Base-by-base conservation (phyloP, 2,888 invertebrate genomes). In the Agonopterix alstromeriana region DNA sequence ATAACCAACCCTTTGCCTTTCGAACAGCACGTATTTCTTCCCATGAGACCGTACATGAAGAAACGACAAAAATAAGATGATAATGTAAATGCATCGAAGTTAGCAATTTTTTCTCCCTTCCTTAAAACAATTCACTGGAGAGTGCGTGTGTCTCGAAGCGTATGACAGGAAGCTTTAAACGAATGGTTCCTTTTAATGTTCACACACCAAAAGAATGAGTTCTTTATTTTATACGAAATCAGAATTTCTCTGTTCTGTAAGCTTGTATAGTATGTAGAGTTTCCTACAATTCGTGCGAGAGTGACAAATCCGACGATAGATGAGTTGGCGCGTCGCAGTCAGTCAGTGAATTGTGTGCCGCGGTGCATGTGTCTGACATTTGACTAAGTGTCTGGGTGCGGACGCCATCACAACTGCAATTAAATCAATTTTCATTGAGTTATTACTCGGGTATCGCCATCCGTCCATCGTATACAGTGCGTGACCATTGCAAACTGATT, bases 301-400 rank as follows among this genome's bases (percentile, higher is more conserved):
- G 63, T 61, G 60, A 59, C 63, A 77, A 77, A 79, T 79, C 73
- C 72, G 63, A 61, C 68, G 64, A 79, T 77, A 67, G 66, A 80
- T 73, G 72, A 66, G 60, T 60, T 55, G 63, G 65, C 63, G 63
- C 57, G 59, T 61, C 54, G 55, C 56, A 55, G 53, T 55, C 61
- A 62, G 51, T 63, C 73, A 70, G 67, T 75, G 74, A 76, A 68
- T 73, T 65, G 72, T 71, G 73, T 65, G 61, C 60, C 60, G 64
- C 63, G 62, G 72, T 76, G 71, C 65, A 61, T 77, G 74, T 70
- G 66, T 58, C 65, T 71, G 80, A 76, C 80, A 73, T 61, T 69
- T 78, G 74, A 81, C 73, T 73, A 77, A 80, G 71, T 73, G 77
- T 35, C 72, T 75, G 78, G 80, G 82, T 80, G 79, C 77, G 59